phyloP scores from a whole-genome alignment of 2,888 invertebrate species.

The Calameuta idolon region DNA sequence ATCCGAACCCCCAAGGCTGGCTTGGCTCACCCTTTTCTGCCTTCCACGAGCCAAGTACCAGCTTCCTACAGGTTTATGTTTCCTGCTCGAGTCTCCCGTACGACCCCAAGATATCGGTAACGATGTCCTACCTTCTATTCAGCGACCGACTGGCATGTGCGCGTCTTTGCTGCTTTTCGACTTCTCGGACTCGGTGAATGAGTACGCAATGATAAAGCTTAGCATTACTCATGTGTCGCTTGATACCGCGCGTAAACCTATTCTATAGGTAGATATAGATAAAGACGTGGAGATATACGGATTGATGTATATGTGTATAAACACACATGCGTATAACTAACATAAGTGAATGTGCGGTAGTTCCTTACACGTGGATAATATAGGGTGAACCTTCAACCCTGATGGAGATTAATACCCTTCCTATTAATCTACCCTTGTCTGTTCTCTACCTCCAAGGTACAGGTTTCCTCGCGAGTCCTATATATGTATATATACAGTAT shows the following conservation, averaged over 20 bases:
- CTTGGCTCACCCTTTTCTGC: slow-evolving; percentile 22
- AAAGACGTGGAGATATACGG: not conserved
- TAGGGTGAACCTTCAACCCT: slow-evolving; percentile 32
- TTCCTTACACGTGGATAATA: slow-evolving; percentile 6
- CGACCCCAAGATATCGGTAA: not conserved
- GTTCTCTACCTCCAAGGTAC: slow-evolving; percentile 9
- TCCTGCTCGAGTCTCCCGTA: slow-evolving; percentile 10
- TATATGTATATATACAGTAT: not conserved
- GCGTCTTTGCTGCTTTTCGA: not conserved
- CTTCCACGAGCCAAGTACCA: slow-evolving; percentile 24
- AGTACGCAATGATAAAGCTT: not conserved
- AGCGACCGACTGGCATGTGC: not conserved
- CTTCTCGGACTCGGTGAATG: slow-evolving; percentile 3
- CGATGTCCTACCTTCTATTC: not conserved
- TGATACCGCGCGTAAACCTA: not conserved
- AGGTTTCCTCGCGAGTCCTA: not conserved
- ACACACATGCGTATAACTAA: not conserved
- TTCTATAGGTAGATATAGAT: not conserved
- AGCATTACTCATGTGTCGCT: not conserved
- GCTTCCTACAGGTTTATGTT: slow-evolving; percentile 14
- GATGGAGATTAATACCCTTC: slow-evolving; percentile 56
- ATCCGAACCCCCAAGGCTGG: slow-evolving; percentile 40
- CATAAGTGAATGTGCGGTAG: slow-evolving; percentile 6
- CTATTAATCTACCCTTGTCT: slow-evolving; percentile 54
- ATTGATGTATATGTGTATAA: not conserved